phyloP scores from a whole-genome alignment of 23 tunicate species.

The Botrylloides violaceus region DNA sequence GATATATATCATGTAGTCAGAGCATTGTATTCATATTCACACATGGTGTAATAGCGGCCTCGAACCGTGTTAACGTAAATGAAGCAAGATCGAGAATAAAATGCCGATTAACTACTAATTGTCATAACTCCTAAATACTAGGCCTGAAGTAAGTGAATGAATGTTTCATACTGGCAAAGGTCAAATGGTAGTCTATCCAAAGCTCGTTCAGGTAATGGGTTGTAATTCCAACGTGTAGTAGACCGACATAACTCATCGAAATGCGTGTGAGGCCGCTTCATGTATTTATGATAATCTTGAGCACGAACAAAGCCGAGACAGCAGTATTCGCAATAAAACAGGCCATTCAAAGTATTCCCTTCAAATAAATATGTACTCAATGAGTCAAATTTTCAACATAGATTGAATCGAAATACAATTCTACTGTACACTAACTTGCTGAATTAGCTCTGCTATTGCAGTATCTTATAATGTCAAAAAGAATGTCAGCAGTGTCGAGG shows the following conservation, averaged over 20 bases:
- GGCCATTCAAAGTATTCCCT: conserved; percentile 4
- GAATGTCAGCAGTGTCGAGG: background rate
- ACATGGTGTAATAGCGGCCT: too few species aligned
- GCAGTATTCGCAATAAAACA: conserved; percentile 8
- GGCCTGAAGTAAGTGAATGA: too few species aligned
- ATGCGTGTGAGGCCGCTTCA: background rate
- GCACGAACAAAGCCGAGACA: background rate
- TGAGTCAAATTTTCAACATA: background rate
- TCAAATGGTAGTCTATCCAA: too few species aligned
- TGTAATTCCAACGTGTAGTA: background rate
- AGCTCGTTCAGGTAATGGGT: background rate
- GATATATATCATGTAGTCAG: too few species aligned
- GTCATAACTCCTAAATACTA: too few species aligned
- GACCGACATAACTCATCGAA: background rate
- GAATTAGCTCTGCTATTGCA: background rate
- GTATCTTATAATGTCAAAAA: background rate
- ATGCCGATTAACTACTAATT: too few species aligned
- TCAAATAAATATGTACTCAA: background rate
- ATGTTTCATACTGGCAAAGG: too few species aligned
- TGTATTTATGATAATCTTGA: background rate
- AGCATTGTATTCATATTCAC: too few species aligned
- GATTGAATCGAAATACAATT: background rate
- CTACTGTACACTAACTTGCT: background rate
- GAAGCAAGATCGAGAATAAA: too few species aligned
- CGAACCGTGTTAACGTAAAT: too few species aligned